Evolutionary conservation across 53 echinoderm and acorn worm genomes (phyloP), one percentile per base, ranked within the genome.

Genomic region (Holothuria leucospilota): DNA sequence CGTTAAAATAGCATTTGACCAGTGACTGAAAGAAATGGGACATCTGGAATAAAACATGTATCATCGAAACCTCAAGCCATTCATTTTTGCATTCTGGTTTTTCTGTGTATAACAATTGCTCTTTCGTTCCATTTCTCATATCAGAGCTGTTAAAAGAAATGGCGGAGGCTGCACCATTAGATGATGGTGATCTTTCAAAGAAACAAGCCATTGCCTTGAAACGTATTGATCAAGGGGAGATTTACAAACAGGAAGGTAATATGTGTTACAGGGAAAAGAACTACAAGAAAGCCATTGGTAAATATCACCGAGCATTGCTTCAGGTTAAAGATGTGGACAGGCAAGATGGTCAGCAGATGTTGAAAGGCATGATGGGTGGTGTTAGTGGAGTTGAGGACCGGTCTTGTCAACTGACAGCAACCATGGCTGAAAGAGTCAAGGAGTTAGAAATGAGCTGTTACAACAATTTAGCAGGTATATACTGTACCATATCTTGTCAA

Each of bases 401-500:
- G 9, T 20, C 65, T 20, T 34, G n/a, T 27, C 56, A 73, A 1
- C 71, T 89, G 29, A 89, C 97, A 16, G 73, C 91, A 18, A 84
- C 93, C 8, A 42, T 95, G 71, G 61, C 75, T 59, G 40, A 89
- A 56, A 80, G 59, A 69, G 86, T 91, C 68, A 63, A 77, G 12
- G 81, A 63, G 25, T 39, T 95, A 21, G 90, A 91, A 71, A 27
- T 83, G 59, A 91, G 90, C 15, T 97, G 92, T 42, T 89, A 91
- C 62, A 97, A 97, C 79, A 97, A 97, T 90, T 71, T 96, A 59
- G 94, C 97, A 79, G 97, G 97, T 95, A n/a, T n/a, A n/a, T n/a
- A 91, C 65, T 16, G 56, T 56, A 29, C 23, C 46, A 34, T 34
- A 34, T 34, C 34, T 34, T 34, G 34, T 34, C 34, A 34, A 34